A percentile compares a stretch with the other conserved stretches of the same genome.
Conservation (phyloP, 2,113 vertebrate species). For the Agapornis roseicollis region DNA sequence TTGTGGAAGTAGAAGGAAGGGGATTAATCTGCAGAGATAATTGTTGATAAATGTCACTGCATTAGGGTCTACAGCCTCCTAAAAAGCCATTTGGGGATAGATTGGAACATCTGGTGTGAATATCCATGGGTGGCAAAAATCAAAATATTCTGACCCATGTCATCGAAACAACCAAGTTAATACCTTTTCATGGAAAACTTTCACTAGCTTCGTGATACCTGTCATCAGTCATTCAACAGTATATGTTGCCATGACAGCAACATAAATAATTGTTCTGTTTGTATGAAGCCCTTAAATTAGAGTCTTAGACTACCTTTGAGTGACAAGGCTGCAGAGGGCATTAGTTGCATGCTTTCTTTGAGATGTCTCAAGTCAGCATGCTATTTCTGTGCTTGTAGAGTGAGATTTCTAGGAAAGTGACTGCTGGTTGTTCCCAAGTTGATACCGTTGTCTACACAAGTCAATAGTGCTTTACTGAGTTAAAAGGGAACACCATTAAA, state of each 20-base stretch:
- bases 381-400: neutral
- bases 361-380: neutral
- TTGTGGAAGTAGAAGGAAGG: neutral
- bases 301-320: neutral
- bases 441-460: neutral
- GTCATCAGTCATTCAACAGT: neutral
- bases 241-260: neutral
- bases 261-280: neutral
- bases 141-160: neutral
- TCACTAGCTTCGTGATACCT: neutral
- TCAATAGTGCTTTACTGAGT: neutral
- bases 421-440: slow-evolving; percentile 2
- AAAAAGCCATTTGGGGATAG: neutral
- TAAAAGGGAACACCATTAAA: neutral
- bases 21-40: neutral
- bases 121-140: neutral
- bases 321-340: neutral
- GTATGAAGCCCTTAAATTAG: neutral
- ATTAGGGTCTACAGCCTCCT: neutral
- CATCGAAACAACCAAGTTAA: neutral
- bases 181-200: neutral
- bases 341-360: neutral
- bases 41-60: neutral
- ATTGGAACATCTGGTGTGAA: neutral
- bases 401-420: slow-evolving; percentile 1